Evolutionary conservation across 2,797 vertebrate genomes (phyloP).

Genomic region (Pseudomugil tenellus): DNA sequence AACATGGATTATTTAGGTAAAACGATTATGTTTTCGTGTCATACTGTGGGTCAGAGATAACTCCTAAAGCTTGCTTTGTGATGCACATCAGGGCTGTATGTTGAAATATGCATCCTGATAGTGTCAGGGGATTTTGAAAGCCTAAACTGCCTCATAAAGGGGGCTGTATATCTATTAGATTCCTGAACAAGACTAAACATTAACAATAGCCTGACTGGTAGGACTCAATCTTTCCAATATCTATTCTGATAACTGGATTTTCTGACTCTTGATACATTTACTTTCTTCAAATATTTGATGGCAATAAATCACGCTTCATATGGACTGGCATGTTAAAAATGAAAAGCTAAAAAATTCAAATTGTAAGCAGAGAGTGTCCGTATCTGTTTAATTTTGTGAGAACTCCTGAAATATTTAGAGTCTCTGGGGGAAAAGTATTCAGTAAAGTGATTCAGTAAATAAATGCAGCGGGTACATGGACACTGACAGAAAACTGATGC

Average conservation of each 20-base stretch:
- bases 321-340: conserved; percentile 61
- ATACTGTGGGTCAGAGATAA: conserved; percentile 18
- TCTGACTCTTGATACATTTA: conserved; percentile 34
- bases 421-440: conserved; percentile 49
- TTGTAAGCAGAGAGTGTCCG: conserved; percentile 64
- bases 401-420: conserved; percentile 79
- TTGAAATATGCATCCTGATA: conserved; percentile 35
- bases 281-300: conserved; percentile 75
- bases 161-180: conserved; percentile 38
- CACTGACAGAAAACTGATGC: conserved; percentile 42
- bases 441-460: conserved; percentile 58
- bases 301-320: conserved; percentile 72
- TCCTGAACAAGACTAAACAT: conserved; percentile 44
- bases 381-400: conserved; percentile 72
- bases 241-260: conserved; percentile 32
- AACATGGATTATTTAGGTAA: conserved; percentile 10
- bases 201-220: conserved; percentile 40
- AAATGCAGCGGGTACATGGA: conserved; percentile 37
- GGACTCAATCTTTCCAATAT: conserved; percentile 33
- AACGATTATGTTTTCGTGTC: conserved; percentile 11
- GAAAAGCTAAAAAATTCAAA: conserved; percentile 66
- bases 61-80: conserved; percentile 9
- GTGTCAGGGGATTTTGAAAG: conserved; percentile 21
- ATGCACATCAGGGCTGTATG: conserved; percentile 18
- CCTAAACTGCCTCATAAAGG: conserved; percentile 45